These are phyloP conservation scores for Ailuropoda melanoleuca DNA, from an alignment of 2,113 vertebrate species.

Conservation along the genomic window DNA sequence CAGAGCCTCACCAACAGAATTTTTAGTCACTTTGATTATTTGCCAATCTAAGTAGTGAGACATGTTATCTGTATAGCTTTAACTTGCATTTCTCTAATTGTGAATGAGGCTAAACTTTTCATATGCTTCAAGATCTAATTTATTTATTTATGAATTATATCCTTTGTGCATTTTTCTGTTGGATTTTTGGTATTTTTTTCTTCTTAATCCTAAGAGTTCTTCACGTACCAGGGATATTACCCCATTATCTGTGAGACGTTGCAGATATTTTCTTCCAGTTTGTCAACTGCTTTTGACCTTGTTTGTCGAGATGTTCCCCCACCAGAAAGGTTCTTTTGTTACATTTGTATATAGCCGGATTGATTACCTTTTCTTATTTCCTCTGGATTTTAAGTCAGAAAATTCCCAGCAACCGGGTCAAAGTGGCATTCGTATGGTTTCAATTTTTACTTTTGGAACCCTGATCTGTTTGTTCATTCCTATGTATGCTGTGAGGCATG, in stretches of 20 bases:
- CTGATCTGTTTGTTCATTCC: not conserved
- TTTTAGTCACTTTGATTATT: not conserved
- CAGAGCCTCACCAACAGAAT: not conserved
- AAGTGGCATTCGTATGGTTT: not conserved
- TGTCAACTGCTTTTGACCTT: not conserved
- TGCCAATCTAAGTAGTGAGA: not conserved
- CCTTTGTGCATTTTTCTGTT: not conserved
- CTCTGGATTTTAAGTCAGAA: not conserved
- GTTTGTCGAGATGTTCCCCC: not conserved
- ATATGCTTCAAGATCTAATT: not conserved
- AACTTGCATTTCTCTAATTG: not conserved
- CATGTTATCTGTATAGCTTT: not conserved
- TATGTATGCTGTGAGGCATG: not conserved
- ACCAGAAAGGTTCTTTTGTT: not conserved
- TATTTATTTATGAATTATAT: not conserved
- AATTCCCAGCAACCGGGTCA: not conserved
- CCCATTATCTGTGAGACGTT: not conserved
- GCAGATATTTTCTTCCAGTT: not conserved
- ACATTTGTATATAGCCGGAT: not conserved
- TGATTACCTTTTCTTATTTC: not conserved
- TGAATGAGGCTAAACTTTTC: not conserved
- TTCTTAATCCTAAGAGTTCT: not conserved
- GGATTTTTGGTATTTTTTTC: not conserved
- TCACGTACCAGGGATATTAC: not conserved
- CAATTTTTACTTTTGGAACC: not conserved